phyloP scores from a whole-genome alignment of 2,113 vertebrate genomes.

The Eurystomus gularis region DNA sequence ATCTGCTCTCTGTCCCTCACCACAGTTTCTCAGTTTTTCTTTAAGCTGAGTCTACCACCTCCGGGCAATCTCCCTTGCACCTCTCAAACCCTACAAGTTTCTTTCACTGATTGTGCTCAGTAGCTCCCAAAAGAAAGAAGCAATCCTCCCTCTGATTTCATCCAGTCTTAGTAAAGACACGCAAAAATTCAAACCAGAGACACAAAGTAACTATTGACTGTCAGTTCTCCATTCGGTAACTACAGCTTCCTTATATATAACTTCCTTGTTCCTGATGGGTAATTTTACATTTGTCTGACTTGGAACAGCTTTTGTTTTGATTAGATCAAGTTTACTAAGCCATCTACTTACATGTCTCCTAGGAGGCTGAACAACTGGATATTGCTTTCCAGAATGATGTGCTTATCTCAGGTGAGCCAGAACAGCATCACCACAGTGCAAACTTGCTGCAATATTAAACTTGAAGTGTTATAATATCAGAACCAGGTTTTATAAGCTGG shows the following conservation, averaged over 20 bases:
- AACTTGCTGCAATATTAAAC: not conserved
- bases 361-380: not conserved
- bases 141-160: not conserved
- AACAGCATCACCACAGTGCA: not conserved
- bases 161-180: not conserved
- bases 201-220: not conserved
- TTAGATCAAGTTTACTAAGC: not conserved
- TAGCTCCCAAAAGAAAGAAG: not conserved
- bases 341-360: not conserved
- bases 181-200: not conserved
- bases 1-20: not conserved
- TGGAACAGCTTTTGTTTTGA: not conserved
- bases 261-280: not conserved
- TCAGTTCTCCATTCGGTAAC: not conserved
- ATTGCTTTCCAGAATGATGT: not conserved
- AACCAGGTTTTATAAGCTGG: not conserved
- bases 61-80: not conserved
- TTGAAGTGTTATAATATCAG: not conserved
- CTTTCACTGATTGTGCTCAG: not conserved
- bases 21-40: not conserved
- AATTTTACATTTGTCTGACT: conserved; percentile 11
- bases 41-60: not conserved
- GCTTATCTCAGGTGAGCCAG: not conserved
- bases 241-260: not conserved
- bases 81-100: not conserved